These are phyloP conservation scores for Pelusios castaneus DNA, from an alignment of 2,113 vertebrate species.

Conservation along the genomic window DNA sequence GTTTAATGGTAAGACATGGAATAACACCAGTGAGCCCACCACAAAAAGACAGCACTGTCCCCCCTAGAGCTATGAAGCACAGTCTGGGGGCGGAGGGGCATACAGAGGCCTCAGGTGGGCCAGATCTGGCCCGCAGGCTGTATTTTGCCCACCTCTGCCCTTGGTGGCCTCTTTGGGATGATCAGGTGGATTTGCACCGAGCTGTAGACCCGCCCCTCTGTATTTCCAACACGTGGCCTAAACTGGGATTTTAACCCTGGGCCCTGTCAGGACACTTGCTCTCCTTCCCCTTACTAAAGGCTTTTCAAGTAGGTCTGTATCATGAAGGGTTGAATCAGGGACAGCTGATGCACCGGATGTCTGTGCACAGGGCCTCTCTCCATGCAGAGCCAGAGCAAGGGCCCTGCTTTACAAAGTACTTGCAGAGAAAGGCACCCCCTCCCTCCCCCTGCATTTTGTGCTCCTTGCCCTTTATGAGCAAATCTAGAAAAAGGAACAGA, in stretches of 20 bases:
- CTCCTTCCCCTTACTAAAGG: neutral
- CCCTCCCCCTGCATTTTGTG: neutral
- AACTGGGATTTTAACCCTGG: neutral
- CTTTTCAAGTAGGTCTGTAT: neutral
- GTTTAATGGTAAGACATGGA: no score
- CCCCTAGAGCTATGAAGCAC: no score
- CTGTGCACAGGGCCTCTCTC: neutral
- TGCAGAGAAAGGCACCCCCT: neutral
- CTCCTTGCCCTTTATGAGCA: neutral
- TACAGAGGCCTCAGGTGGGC: no score
- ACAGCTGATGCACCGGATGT: neutral
- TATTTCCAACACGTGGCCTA: neutral
- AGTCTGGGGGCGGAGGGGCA: no score
- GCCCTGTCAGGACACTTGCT: neutral
- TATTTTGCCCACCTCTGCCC: no score
- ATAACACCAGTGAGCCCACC: no score
- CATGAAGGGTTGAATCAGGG: neutral
- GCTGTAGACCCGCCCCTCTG: neutral
- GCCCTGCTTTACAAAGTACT: neutral
- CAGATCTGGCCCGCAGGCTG: no score
- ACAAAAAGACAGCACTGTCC: no score
- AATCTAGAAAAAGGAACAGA: neutral
- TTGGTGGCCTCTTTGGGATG: neutral
- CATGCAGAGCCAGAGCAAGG: neutral
- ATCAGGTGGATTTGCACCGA: neutral